Percentiles rank a stretch among this genome's conserved stretches.
These are phyloP conservation scores for Melipona quadrifasciata DNA, from an alignment of 1,140 invertebrate species.

Conservation along the genomic window DNA sequence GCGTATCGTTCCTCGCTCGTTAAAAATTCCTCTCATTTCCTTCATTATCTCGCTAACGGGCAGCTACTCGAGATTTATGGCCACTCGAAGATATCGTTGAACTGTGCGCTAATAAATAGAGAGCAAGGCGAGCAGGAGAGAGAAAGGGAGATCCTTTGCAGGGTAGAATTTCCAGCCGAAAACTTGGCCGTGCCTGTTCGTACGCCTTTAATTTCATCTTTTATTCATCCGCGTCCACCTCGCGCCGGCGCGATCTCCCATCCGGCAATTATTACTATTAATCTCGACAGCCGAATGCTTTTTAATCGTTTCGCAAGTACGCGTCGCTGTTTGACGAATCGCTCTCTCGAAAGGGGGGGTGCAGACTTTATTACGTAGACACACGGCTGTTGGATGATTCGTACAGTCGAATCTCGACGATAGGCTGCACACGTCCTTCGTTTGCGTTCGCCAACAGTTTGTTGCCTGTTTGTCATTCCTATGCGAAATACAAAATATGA, in stretches of 20 bases:
- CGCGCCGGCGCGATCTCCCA: too few species aligned
- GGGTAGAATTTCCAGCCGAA: not conserved
- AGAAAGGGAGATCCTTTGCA: too few species aligned
- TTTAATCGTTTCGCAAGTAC: not conserved
- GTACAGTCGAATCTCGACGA: not conserved
- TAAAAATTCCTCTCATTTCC: constrained; percentile 22
- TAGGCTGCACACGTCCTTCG: not conserved
- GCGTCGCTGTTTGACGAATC: not conserved
- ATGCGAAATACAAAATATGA: not conserved
- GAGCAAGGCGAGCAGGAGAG: not conserved
- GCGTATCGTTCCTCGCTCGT: constrained; percentile 16
- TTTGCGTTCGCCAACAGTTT: not conserved
- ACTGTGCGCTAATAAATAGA: constrained; percentile 37
- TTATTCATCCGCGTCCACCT: constrained; percentile 6
- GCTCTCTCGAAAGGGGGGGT: not conserved
- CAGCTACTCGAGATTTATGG: constrained; percentile 36
- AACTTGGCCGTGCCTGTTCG: not conserved
- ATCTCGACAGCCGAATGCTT: not conserved
- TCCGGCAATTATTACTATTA: constrained; percentile 20
- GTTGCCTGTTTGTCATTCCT: not conserved
- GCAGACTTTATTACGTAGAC: not conserved
- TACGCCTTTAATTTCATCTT: constrained; percentile 19
- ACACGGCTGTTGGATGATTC: not conserved
- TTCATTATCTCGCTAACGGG: constrained; percentile 43
- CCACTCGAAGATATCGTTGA: constrained; percentile 32